Conservation (phyloP, 2,113 vertebrate species). For the Eulemur macaco region DNA sequence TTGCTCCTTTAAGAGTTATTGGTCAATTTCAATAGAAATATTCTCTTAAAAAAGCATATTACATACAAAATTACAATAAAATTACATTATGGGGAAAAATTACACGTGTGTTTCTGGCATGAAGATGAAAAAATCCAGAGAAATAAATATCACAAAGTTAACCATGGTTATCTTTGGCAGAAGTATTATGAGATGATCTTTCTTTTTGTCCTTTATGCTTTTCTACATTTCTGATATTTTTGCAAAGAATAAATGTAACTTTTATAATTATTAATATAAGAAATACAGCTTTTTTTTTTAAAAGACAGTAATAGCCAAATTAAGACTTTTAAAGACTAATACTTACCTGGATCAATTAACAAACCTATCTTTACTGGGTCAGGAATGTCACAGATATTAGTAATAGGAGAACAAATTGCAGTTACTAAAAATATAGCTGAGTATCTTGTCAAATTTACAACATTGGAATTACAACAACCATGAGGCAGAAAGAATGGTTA, state of each 20-base stretch:
- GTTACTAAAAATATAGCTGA: background rate
- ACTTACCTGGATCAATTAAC: background rate
- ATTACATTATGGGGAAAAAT: background rate
- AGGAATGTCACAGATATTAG: background rate
- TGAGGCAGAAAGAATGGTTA: conserved; percentile 1
- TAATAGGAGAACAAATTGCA: background rate
- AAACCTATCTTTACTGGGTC: background rate
- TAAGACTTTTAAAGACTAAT: background rate
- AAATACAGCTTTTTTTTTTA: background rate
- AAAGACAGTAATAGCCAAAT: background rate
- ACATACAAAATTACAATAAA: background rate
- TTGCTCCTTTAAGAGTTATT: background rate
- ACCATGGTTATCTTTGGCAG: background rate
- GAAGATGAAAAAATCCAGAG: conserved; percentile 9
- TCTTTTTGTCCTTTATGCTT: conserved; percentile 16
- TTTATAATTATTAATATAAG: background rate
- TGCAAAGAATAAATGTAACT: background rate
- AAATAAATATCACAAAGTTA: conserved; percentile 46
- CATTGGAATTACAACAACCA: background rate
- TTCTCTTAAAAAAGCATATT: background rate
- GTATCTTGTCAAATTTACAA: background rate
- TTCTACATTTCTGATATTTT: conserved; percentile 12
- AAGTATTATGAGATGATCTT: background rate
- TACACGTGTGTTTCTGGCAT: background rate
- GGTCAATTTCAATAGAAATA: conserved; percentile 23